A percentile compares a stretch with the other conserved stretches of the same genome.
phyloP scores from a whole-genome alignment of 2,113 vertebrate species.

The Glaucidium brasilianum region DNA sequence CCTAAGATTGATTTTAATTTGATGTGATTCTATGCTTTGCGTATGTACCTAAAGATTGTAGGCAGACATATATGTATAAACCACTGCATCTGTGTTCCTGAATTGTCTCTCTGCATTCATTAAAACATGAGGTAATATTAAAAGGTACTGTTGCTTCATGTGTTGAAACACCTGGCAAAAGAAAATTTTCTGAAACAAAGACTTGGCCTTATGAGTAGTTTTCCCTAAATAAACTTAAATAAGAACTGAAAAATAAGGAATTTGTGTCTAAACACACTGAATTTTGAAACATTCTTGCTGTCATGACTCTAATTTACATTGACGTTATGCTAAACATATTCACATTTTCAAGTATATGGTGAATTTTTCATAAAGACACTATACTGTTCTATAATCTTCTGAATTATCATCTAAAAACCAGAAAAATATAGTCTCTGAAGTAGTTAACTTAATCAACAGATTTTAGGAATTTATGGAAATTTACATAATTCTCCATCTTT shows the following conservation, averaged over 20 bases:
- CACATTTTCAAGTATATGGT: neutral
- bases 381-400: neutral
- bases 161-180: neutral
- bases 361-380: neutral
- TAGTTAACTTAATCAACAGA: neutral
- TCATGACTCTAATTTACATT: neutral
- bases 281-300: neutral
- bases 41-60: neutral
- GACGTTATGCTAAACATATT: neutral
- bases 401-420: neutral
- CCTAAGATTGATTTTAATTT: neutral
- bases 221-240: neutral
- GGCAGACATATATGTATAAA: neutral
- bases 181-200: neutral
- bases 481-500: neutral
- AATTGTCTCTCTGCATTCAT: neutral
- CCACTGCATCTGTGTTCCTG: accelerated
- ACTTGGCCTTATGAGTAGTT: neutral
- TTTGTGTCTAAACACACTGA: neutral
- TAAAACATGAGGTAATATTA: neutral
- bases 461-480: neutral
- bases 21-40: neutral
- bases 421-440: neutral
- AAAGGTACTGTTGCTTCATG: accelerated
- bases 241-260: neutral